A percentile compares a stretch with the other conserved stretches of the same genome.
Evolutionary conservation across 2,888 invertebrate species (phyloP).

Genomic region (Nomada lathburiana): DNA sequence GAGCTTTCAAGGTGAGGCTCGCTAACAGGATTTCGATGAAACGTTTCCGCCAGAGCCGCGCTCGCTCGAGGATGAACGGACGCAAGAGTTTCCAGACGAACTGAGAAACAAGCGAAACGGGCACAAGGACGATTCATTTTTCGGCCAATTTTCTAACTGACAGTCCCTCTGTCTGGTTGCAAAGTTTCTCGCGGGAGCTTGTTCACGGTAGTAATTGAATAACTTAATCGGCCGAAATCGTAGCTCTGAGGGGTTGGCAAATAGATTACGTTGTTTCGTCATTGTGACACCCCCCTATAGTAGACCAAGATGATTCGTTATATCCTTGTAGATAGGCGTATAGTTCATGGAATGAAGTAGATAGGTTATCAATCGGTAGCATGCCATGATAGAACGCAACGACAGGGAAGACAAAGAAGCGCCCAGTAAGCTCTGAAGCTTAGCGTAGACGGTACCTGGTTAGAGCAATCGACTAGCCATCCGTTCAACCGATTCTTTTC

Average conservation of each 20-base stretch:
- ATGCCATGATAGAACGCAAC: neutral
- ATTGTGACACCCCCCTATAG: too few species aligned
- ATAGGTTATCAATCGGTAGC: neutral
- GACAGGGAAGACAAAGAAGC: slow-evolving; percentile 3
- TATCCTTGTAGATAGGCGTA: too few species aligned
- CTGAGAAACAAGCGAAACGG: neutral
- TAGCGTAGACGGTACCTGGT: neutral
- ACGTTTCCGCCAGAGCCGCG: slow-evolving; percentile 17
- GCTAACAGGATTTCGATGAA: slow-evolving; percentile 46
- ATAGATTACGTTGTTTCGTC: too few species aligned
- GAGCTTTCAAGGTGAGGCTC: slow-evolving; percentile 30
- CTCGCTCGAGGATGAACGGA: slow-evolving; percentile 19
- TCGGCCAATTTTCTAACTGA: neutral
- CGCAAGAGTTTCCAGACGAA: slow-evolving; percentile 14
- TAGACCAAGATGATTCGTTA: too few species aligned
- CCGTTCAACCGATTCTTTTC: neutral
- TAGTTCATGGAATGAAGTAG: neutral
- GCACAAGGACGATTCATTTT: slow-evolving; percentile 31
- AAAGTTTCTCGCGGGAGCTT: neutral
- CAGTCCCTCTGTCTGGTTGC: neutral
- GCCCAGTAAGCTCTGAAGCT: neutral
- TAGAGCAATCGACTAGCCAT: neutral
- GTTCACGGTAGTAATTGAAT: neutral
- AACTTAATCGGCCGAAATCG: neutral
- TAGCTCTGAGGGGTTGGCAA: too few species aligned